Evolutionary conservation across 2,113 vertebrate species (phyloP).

Genomic region (Nesospiza acunhae): DNA sequence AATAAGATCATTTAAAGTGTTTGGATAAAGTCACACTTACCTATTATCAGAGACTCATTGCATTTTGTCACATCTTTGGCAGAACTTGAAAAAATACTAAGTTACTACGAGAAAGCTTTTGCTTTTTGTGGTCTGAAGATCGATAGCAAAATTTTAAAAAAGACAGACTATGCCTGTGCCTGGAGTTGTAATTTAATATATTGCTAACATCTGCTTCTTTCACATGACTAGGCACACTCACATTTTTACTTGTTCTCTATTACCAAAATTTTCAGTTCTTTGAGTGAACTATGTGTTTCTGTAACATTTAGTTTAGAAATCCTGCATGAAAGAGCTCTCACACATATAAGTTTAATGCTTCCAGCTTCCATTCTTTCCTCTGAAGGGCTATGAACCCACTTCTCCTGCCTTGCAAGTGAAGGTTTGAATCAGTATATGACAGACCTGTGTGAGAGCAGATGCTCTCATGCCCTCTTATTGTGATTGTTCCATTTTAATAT

Average conservation of each 20-base stretch:
- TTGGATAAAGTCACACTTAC: not conserved
- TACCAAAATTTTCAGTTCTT: not conserved
- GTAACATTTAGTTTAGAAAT: slow-evolving; percentile 18
- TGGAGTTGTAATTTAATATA: not conserved
- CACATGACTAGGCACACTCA: not conserved
- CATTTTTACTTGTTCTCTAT: not conserved
- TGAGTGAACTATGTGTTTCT: not conserved
- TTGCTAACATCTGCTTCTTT: not conserved
- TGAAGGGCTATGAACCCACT: not conserved
- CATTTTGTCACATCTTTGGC: not conserved
- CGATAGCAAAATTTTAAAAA: not conserved
- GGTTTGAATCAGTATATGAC: not conserved
- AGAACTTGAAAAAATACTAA: slow-evolving; percentile 8
- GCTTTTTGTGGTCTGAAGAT: not conserved
- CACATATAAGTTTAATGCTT: not conserved
- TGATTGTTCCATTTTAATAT: not conserved
- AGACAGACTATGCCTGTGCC: not conserved
- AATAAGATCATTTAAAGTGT: not conserved
- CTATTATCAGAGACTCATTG: not conserved
- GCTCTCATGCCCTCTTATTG: not conserved
- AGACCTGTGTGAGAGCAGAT: not conserved
- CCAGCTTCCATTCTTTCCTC: not conserved
- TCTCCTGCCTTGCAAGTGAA: slow-evolving; percentile 11
- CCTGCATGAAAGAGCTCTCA: not conserved
- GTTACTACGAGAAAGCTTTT: not conserved